These are phyloP conservation scores for Trypoxylon attenuatum DNA, from an alignment of 2,888 invertebrate species.

Conservation along the genomic window DNA sequence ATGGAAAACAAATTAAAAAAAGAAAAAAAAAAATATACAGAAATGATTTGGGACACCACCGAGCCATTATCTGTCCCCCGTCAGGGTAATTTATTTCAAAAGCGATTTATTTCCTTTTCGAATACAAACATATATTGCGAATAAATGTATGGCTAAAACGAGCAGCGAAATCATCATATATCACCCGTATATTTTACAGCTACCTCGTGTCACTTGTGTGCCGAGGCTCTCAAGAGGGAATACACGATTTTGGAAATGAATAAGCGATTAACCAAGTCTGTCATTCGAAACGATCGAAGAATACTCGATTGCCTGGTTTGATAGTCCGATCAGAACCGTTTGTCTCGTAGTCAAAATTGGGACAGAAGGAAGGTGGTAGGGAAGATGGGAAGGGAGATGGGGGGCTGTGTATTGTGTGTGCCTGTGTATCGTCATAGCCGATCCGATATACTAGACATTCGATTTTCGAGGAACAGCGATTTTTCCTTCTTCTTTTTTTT, in stretches of 20 bases:
- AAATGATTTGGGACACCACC: conserved; percentile 31
- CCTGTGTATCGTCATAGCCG: neutral
- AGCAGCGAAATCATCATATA: neutral
- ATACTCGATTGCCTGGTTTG: no score
- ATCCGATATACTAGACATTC: neutral
- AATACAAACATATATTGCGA: conserved; percentile 14
- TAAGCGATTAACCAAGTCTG: neutral
- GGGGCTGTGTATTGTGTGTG: no score
- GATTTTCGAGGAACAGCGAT: conserved; percentile 31
- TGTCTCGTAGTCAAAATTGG: no score
- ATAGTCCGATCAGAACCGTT: no score
- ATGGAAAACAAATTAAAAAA: no score
- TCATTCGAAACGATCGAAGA: neutral
- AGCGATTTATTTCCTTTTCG: conserved; percentile 12
- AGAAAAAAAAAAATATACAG: no score
- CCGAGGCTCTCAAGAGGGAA: neutral
- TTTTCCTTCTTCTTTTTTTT: neutral
- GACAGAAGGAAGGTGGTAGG: no score
- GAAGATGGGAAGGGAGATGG: neutral
- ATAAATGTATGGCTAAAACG: conserved; percentile 3
- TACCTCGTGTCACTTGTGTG: neutral
- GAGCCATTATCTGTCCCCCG: conserved; percentile 19
- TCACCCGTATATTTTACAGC: neutral
- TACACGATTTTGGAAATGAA: neutral
- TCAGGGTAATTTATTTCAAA: conserved; percentile 17